phyloP scores from a whole-genome alignment of 2,113 vertebrate genomes.

The Phaethon lepturus region DNA sequence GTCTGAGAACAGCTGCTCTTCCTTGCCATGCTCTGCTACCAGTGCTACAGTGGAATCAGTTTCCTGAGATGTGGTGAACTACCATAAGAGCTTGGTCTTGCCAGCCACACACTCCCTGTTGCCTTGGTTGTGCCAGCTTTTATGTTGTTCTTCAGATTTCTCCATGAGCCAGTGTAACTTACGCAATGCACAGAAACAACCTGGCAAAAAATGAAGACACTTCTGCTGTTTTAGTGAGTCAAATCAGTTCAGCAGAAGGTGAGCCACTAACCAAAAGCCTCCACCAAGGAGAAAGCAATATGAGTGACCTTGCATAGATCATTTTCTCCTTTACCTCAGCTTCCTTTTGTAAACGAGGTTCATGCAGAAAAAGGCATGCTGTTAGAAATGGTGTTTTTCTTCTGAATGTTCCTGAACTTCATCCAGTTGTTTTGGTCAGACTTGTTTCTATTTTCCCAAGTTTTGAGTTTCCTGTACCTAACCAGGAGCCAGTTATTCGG shows the following conservation, averaged over 20 bases:
- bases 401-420: not conserved
- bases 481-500: not conserved
- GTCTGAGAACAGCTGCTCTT: not conserved
- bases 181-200: not conserved
- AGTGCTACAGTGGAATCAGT: not conserved
- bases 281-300: not conserved
- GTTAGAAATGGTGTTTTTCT: not conserved
- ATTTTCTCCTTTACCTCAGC: slow-evolving; percentile 36
- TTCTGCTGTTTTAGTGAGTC: not conserved
- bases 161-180: not conserved
- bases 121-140: not conserved
- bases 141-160: not conserved
- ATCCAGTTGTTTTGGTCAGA: not conserved
- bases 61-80: not conserved
- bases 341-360: not conserved
- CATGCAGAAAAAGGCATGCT: not conserved
- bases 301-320: not conserved
- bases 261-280: not conserved
- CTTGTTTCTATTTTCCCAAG: not conserved
- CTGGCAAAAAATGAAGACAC: not conserved
- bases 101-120: not conserved
- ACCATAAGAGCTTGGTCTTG: not conserved
- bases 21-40: not conserved
- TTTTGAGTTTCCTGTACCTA: not conserved
- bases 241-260: not conserved